Percentiles rank a stretch among this genome's conserved stretches.
Evolutionary conservation across 2,797 vertebrate genomes (phyloP).

Genomic region (Cetoscarus ocellatus): DNA sequence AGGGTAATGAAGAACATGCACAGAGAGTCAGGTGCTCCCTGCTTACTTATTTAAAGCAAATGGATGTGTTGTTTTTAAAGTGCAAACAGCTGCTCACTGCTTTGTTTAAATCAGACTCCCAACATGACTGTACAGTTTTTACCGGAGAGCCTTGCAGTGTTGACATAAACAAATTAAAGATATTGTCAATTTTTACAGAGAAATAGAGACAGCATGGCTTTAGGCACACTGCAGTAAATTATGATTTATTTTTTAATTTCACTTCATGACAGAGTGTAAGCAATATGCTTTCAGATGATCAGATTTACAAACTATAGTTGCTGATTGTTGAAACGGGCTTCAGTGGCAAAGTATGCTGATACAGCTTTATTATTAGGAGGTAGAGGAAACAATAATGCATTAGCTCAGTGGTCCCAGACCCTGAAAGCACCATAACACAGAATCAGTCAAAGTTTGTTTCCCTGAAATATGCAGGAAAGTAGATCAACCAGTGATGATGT

Average conservation of each 20-base stretch:
- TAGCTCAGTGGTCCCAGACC: no score
- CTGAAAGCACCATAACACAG: no score
- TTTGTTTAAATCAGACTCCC: neutral
- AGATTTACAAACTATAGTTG: neutral
- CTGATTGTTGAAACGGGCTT: neutral
- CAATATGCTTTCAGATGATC: neutral
- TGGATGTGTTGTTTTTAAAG: slow-evolving; percentile 25
- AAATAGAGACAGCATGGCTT: neutral
- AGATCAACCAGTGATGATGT: no score
- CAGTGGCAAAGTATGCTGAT: neutral
- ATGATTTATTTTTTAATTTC: no score
- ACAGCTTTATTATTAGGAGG: neutral
- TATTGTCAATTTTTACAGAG: slow-evolving; percentile 3
- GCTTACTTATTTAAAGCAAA: slow-evolving; percentile 29
- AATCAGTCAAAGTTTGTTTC: no score
- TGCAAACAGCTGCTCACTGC: neutral
- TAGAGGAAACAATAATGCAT: neutral
- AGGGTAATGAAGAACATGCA: slow-evolving; percentile 42
- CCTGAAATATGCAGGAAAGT: no score
- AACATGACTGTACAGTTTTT: neutral
- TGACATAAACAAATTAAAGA: neutral
- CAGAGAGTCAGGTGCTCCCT: slow-evolving; percentile 32
- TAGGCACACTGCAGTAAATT: neutral
- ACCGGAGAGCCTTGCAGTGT: neutral
- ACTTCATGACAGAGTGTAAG: neutral